Base-by-base conservation (phyloP, 2,113 vertebrate species). In the Noturus placidus region DNA sequence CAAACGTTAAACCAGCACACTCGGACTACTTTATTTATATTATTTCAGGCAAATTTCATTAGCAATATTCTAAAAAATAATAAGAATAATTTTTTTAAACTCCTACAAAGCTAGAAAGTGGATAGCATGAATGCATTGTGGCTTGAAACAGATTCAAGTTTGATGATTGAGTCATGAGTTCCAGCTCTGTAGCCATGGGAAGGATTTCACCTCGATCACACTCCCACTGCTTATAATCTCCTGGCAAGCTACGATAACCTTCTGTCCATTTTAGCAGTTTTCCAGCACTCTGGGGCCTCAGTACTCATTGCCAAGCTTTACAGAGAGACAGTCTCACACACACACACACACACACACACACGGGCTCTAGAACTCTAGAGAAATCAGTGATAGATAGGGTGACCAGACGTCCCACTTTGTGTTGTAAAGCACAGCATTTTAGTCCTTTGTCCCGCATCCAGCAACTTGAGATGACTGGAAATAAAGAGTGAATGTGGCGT, bases 181-280 rank as follows among this genome's bases (percentile, higher is more conserved):
- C 70, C 50, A 79, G 59, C 61, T 33, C 82, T 80, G 59, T 56
- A 67, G 61, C 52, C 77, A 76, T 38, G 59, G 52, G 86, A 63
- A 52, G 38, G 15, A 38, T 70, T 87, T 81, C 54, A 84, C 65
- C 76, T 82, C 78, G 74, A 67, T 25, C 78, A 76, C 84, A 82
- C 84, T 89, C 76, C 86, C 83, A 87, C 84, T 57, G 77, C 74
- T 82, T 42, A 59, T 59, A 85, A 91, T 90, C 78, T 87, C 77
- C 80, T 70, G 42, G 57, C 83, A 90, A 82, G 88, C 88, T 84
- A 86, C 87, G 67, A 86, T 87, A 88, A 91, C 82, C 88, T 86
- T 82, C 89, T 87, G 84, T 87, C 74, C 90, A 59, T 79, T 85
- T 52, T 83, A 86, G 52, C 87, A 85, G 78, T 78, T 87, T 90